These are phyloP conservation scores for Bombus waltoni DNA, from an alignment of 1,140 invertebrate genomes.

Conservation along the genomic window DNA sequence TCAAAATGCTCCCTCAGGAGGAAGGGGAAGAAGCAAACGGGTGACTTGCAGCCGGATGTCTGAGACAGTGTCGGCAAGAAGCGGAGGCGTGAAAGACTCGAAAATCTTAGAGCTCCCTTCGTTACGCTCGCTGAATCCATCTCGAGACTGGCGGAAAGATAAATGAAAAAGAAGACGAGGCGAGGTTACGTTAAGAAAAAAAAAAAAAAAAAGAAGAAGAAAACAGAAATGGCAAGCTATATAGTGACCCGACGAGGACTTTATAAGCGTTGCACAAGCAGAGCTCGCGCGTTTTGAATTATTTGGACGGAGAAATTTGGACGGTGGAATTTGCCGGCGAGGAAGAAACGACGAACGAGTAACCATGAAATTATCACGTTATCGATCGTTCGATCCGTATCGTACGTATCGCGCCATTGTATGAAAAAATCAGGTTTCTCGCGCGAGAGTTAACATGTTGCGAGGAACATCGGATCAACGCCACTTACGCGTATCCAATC, in stretches of 20 bases:
- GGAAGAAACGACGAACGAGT: not conserved
- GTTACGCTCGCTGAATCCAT: slow-evolving; percentile 17
- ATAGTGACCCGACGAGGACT: not conserved
- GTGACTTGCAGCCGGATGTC: not conserved
- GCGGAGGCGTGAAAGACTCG: slow-evolving; percentile 23
- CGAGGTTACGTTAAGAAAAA: not conserved
- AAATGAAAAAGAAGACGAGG: slow-evolving; percentile 10
- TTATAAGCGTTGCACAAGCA: not conserved
- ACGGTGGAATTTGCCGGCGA: not conserved
- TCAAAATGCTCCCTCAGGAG: too few relatives aligned
- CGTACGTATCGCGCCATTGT: not conserved
- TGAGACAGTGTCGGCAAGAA: slow-evolving; percentile 10
- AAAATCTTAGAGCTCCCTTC: slow-evolving; percentile 16
- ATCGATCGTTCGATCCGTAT: not conserved
- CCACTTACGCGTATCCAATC: too few relatives aligned
- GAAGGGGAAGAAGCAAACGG: not conserved
- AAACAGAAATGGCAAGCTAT: not conserved
- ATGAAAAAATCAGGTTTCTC: too few relatives aligned
- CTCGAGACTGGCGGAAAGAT: slow-evolving; percentile 5
- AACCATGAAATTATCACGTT: not conserved
- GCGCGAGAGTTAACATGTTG: too few relatives aligned
- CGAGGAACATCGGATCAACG: too few relatives aligned
- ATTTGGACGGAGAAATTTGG: not conserved
- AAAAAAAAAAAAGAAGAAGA: not conserved
- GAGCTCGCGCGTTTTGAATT: not conserved